Evolutionary conservation across 2,113 vertebrate genomes (phyloP).

Genomic region (Fulica atra): DNA sequence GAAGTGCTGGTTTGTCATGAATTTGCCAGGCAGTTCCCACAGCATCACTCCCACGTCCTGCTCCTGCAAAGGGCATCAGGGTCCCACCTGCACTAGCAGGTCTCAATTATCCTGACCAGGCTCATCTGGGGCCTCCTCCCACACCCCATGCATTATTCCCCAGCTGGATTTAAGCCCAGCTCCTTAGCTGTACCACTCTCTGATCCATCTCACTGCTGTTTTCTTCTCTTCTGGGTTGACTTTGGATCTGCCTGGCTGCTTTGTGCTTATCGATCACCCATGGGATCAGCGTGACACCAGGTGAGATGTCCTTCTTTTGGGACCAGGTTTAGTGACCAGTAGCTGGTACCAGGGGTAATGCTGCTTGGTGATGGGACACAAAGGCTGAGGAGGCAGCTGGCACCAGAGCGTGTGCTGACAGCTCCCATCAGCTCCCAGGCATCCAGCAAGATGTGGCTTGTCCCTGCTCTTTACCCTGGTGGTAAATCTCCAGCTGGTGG

Average conservation of each 20-base stretch:
- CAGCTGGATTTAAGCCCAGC: not conserved
- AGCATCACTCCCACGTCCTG: not conserved
- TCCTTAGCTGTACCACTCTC: rapidly evolving
- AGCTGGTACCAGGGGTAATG: not conserved
- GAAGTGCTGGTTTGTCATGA: not conserved
- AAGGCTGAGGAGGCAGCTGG: not conserved
- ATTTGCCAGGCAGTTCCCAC: not conserved
- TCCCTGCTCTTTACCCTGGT: not conserved
- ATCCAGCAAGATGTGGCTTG: not conserved
- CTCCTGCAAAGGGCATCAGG: not conserved
- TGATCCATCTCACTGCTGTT: rapidly evolving
- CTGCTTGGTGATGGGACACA: not conserved
- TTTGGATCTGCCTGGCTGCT: not conserved
- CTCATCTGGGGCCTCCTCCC: not conserved
- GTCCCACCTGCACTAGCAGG: not conserved
- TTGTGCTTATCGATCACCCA: not conserved
- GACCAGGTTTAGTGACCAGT: not conserved
- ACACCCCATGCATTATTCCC: not conserved
- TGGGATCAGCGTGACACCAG: not conserved
- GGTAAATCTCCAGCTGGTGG: not conserved
- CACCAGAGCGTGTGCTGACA: not conserved
- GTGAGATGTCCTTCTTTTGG: not conserved
- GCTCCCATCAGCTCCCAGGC: not conserved
- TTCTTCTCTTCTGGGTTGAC: not conserved
- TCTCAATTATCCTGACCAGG: not conserved